Conservation (phyloP, 2,888 invertebrate species). For the Lepidochrysops patricia region DNA sequence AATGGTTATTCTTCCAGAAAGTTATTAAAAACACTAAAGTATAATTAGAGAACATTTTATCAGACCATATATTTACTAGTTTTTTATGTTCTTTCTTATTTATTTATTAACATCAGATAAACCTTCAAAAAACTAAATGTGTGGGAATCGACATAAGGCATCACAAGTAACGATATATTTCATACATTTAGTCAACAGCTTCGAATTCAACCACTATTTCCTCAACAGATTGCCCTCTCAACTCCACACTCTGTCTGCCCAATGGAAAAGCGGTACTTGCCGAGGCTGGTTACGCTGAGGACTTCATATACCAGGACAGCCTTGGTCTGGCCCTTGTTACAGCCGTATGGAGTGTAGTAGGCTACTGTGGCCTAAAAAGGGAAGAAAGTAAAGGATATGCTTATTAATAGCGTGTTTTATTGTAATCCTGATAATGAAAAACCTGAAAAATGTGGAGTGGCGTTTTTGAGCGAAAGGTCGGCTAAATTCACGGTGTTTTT, state of each 20-base stretch:
- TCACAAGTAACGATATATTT: too few species aligned
- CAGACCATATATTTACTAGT: too few species aligned
- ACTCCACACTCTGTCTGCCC: conserved; percentile 41
- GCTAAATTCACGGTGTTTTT: too few species aligned
- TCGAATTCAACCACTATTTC: too few species aligned
- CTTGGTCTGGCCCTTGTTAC: conserved; percentile 44
- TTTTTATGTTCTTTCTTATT: too few species aligned
- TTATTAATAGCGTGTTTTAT: conserved; percentile 34
- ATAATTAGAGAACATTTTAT: too few species aligned
- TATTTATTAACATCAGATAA: too few species aligned
- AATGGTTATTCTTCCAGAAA: too few species aligned
- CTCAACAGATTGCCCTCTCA: conserved; percentile 48
- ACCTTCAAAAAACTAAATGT: too few species aligned
- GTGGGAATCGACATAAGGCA: too few species aligned
- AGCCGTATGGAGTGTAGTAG: conserved; percentile 46
- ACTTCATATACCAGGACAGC: conserved; percentile 45
- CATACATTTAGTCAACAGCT: conserved; percentile 11
- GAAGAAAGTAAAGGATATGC: conserved; percentile 61
- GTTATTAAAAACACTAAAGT: too few species aligned
- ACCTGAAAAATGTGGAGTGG: not conserved
- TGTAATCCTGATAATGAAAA: conserved; percentile 9
- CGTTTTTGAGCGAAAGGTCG: too few species aligned
- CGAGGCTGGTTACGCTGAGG: conserved; percentile 49
- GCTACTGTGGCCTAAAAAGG: conserved; percentile 49
- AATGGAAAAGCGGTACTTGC: conserved; percentile 47